phyloP scores from a whole-genome alignment of 2,113 vertebrate species.

The Siniperca knerii region DNA sequence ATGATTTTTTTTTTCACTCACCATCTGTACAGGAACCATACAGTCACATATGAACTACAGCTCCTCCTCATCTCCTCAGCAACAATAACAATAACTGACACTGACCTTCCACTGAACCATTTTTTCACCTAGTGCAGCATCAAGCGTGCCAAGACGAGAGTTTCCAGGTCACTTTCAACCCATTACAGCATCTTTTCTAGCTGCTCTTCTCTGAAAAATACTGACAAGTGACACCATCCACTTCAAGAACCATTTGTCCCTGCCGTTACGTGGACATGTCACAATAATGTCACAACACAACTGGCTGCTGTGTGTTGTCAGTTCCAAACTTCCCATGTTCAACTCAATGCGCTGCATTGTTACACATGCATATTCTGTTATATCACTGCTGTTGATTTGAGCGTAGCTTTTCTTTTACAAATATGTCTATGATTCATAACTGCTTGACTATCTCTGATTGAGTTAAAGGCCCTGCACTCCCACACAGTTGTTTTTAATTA shows the following conservation, averaged over 20 bases:
- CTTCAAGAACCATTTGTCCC: conserved; percentile 7
- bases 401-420: not conserved
- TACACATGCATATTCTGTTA: not conserved
- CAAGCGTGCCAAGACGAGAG: conserved; percentile 8
- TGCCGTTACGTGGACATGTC: not conserved
- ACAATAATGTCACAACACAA: not conserved
- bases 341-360: not conserved
- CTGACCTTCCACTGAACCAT: conserved; percentile 35
- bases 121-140: conserved; percentile 9
- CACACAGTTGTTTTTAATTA: not conserved
- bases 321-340: not conserved
- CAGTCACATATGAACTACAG: not conserved
- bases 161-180: conserved; percentile 15
- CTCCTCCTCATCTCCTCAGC: conserved; percentile 8
- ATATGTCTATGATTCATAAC: not conserved
- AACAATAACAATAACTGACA: conserved; percentile 5
- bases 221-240: not conserved
- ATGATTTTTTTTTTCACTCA: not conserved
- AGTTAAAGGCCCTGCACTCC: not conserved
- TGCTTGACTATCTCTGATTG: not conserved
- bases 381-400: not conserved
- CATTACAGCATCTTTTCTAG: conserved; percentile 30
- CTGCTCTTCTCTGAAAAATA: conserved; percentile 9
- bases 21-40: not conserved
- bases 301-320: not conserved